These are phyloP conservation scores for Seira musarum DNA, from an alignment of 2,888 invertebrate species.

Conservation along the genomic window DNA sequence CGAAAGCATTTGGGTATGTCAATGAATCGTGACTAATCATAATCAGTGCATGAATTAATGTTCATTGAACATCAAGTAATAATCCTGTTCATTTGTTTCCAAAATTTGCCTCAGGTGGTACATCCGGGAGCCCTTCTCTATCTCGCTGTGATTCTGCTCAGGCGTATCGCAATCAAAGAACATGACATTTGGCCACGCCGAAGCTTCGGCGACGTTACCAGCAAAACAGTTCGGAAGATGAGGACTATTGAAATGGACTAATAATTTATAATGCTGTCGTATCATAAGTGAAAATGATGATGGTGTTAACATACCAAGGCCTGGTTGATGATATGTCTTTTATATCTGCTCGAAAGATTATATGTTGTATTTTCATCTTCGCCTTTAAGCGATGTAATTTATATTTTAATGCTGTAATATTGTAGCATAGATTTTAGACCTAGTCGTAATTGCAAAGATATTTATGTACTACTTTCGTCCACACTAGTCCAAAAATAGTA, in stretches of 20 bases:
- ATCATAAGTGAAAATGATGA: no score
- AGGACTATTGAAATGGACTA: constrained; percentile 41
- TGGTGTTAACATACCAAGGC: neutral
- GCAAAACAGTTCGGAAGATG: constrained; percentile 61
- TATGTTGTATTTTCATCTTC: neutral
- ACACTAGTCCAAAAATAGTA: constrained; percentile 52
- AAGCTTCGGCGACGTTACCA: constrained; percentile 60
- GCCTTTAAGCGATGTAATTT: constrained; percentile 18
- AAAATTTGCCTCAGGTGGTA: constrained; percentile 30
- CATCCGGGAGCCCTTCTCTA: constrained; percentile 54
- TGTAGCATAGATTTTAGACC: no score
- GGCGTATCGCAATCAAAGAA: constrained; percentile 61
- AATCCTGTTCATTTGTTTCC: neutral
- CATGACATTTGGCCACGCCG: constrained; percentile 65
- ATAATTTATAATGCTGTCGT: no score
- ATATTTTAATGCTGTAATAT: no score
- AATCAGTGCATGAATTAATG: neutral
- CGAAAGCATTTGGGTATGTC: constrained; percentile 64
- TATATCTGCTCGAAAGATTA: no score
- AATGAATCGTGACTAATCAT: neutral
- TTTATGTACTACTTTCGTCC: constrained; percentile 41
- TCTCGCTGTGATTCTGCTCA: constrained; percentile 69
- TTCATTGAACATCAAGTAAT: neutral
- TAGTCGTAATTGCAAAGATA: no score
- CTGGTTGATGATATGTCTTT: neutral